Evolutionary conservation across 2,797 vertebrate species (phyloP).

Genomic region (Enoplosus armatus): DNA sequence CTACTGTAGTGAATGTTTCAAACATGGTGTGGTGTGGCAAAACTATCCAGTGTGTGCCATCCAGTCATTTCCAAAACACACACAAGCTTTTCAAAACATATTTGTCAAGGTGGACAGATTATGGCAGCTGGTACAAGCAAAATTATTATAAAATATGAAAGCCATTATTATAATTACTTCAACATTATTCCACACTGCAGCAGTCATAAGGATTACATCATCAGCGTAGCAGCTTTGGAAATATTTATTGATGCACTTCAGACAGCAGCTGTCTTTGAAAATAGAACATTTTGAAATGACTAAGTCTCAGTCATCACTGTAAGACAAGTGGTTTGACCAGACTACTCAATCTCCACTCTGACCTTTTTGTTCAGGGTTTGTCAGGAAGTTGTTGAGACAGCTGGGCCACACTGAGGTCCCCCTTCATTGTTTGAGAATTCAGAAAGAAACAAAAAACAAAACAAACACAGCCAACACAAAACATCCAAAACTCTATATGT

Average conservation of each 20-base stretch:
- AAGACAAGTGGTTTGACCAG: slow-evolving; percentile 17
- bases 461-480: slow-evolving; percentile 62
- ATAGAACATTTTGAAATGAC: slow-evolving; percentile 1
- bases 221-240: not conserved
- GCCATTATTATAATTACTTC: not conserved
- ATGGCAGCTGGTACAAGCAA: not conserved
- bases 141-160: not conserved
- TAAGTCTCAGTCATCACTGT: not conserved
- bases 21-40: slow-evolving; percentile 6
- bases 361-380: slow-evolving; percentile 50
- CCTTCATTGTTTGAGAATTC: slow-evolving; percentile 75
- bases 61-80: not conserved
- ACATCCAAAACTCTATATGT: slow-evolving; percentile 42
- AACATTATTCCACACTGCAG: not conserved
- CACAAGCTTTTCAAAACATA: not conserved
- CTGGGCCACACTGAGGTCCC: slow-evolving; percentile 43
- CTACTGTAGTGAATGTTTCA: slow-evolving; percentile 5
- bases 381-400: slow-evolving; percentile 79
- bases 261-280: not conserved
- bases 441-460: slow-evolving; percentile 59
- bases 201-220: not conserved
- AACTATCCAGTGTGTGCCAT: not conserved
- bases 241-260: not conserved
- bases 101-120: not conserved
- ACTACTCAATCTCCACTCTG: slow-evolving; percentile 38